Conservation (phyloP, 2,797 vertebrate genomes). For the Centropyge bicolor region DNA sequence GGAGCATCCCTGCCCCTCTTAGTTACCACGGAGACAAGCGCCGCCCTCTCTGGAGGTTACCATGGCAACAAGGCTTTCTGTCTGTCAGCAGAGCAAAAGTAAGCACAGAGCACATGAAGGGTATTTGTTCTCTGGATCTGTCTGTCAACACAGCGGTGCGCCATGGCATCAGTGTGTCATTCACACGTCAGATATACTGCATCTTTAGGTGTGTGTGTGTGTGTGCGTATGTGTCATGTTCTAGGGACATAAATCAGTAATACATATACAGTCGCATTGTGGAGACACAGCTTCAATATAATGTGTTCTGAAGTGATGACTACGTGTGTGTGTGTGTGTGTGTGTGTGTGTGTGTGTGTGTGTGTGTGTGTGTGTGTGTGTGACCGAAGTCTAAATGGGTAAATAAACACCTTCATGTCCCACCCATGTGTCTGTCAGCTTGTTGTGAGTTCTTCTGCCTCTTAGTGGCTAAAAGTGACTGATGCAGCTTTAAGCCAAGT, state of each 20-base stretch:
- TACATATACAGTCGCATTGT: no score
- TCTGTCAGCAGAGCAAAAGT: constrained; percentile 35
- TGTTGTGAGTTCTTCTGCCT: background rate
- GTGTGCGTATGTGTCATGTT: background rate
- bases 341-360: no score
- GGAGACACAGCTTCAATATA: no score
- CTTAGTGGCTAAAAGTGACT: background rate
- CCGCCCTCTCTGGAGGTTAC: constrained; percentile 63
- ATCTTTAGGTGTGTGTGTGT: background rate
- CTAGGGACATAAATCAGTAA: no score
- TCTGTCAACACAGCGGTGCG: background rate
- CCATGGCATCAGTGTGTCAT: background rate
- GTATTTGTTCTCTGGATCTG: constrained; percentile 1
- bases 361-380: no score
- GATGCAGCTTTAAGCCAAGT: background rate
- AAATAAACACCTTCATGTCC: background rate
- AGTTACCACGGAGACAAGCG: constrained; percentile 71
- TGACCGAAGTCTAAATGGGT: no score
- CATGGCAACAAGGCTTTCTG: constrained; percentile 72
- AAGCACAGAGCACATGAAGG: constrained; percentile 1
- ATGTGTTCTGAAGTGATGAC: no score
- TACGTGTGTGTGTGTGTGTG: no score
- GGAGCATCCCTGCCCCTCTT: constrained; percentile 62
- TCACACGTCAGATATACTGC: background rate
- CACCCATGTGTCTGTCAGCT: background rate